phyloP scores from a whole-genome alignment of 2,888 invertebrate genomes.

The Perdita meconis region DNA sequence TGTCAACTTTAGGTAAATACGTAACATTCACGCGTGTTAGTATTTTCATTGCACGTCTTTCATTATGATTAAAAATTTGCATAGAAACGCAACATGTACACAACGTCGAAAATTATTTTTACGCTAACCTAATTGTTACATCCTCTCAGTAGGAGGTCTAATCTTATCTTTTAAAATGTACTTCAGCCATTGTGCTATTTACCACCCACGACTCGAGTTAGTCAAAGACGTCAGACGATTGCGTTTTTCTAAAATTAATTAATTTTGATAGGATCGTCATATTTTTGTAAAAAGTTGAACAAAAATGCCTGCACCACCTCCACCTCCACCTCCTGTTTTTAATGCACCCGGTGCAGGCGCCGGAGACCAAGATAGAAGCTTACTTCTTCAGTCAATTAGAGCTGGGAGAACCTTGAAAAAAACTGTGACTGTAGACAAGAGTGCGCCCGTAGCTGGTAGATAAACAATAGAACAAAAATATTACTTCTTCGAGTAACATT shows the following conservation, averaged over 20 bases:
- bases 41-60: no score
- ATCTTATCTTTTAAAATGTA: slow-evolving; percentile 54
- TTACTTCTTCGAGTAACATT: neutral
- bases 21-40: neutral
- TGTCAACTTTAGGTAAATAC: slow-evolving; percentile 49
- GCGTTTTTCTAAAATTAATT: neutral
- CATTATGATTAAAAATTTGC: neutral
- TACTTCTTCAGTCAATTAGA: slow-evolving; percentile 92
- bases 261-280: slow-evolving; percentile 4
- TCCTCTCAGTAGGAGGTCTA: slow-evolving; percentile 44
- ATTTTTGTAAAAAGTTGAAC: slow-evolving; percentile 36
- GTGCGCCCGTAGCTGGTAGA: slow-evolving; percentile 93
- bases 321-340: slow-evolving; percentile 87
- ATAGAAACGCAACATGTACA: neutral
- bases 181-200: slow-evolving; percentile 35
- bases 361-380: slow-evolving; percentile 87
- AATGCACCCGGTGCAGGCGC: slow-evolving; percentile 84
- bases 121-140: slow-evolving; percentile 42
- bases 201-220: neutral
- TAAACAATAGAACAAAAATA: slow-evolving; percentile 70
- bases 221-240: neutral
- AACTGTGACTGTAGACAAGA: slow-evolving; percentile 95
- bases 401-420: slow-evolving; percentile 93
- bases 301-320: slow-evolving; percentile 87
- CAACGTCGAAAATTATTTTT: slow-evolving; percentile 22